Conservation (phyloP, 2,113 vertebrate genomes). For the Isichthys henryi region DNA sequence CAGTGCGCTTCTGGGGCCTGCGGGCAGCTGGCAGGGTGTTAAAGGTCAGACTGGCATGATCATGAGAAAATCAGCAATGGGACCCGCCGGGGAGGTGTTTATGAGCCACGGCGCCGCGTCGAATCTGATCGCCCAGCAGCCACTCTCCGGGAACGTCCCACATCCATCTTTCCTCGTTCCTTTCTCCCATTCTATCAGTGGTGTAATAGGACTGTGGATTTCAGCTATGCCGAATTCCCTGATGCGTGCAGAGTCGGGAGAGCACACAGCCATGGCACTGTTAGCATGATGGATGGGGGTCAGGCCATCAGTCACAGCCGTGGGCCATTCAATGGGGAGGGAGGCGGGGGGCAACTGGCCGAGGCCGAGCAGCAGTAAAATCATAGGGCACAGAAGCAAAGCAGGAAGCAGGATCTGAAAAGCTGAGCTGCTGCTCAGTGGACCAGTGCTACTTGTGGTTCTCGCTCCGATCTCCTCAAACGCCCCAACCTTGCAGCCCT, state of each 20-base stretch:
- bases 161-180: not conserved
- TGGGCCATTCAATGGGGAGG: not conserved
- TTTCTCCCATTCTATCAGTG: not conserved
- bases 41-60: not conserved
- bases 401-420: not conserved
- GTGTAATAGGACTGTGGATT: not conserved
- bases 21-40: not conserved
- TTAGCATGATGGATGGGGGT: not conserved
- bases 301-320: too few species aligned
- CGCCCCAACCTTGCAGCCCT: not conserved
- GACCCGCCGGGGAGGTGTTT: not conserved
- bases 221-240: not conserved
- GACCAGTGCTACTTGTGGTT: not conserved
- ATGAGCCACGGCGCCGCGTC: not conserved
- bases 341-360: not conserved
- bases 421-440: not conserved
- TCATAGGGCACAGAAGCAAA: not conserved
- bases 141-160: not conserved
- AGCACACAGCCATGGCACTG: not conserved
- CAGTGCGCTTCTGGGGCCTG: not conserved
- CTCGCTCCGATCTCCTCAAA: not conserved
- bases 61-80: not conserved
- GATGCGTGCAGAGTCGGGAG: not conserved
- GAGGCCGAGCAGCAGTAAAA: not conserved
- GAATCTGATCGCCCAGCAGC: not conserved